Base-by-base conservation (phyloP, 1,140 invertebrate species). In the Rhizoglyphus robini region DNA sequence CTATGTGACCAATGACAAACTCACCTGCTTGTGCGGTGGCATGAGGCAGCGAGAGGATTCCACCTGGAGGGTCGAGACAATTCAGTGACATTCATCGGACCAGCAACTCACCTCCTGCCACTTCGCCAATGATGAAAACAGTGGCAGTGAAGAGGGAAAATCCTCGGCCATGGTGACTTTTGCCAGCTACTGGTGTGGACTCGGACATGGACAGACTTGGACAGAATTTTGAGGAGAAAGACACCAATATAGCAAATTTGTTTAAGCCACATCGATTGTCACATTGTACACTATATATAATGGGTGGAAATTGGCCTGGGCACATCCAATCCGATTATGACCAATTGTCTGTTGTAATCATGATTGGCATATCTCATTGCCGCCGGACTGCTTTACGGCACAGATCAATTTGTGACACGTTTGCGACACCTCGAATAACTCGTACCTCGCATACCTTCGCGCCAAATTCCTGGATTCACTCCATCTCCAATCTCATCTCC, bases 61-160 rank as follows among this genome's bases (percentile, higher is more conserved):
- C 61, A 23, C 61, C 61, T 63, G 29, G 5, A 60, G 5, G 20
- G 23, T 41, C 5, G 11, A 60, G 58, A 27, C 32, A 41, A 60
- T n/a, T 41, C 8, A 60, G 32, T n/a, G n/a, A n/a, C n/a, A n/a
- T n/a, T n/a, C n/a, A n/a, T n/a, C n/a, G 5, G 58, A 60, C 8
- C 32, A 13, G 30, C 20, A 13, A n/a, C 18, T 29, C 13, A 63
- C 61, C 61, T 66, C 63, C 63, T 18, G 63, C 63, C 2, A 65
- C 23, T 65, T 65, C 63, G 11, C 63, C 63, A 11, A 63, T 25
- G n/a, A 63, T 63, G 30, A 63, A 63, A 30, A 49, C n/a, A 15
- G 49, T 36, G 11, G 49, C 66, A 3, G 49, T 67, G 18, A 51
- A 15, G n/a, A 57, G 5, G 1, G 64, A 65, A 15, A 66, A 34